Evolutionary conservation across 2,888 invertebrate species (phyloP), one percentile per base, ranked within the genome.

Genomic region (Molanna angustata): DNA sequence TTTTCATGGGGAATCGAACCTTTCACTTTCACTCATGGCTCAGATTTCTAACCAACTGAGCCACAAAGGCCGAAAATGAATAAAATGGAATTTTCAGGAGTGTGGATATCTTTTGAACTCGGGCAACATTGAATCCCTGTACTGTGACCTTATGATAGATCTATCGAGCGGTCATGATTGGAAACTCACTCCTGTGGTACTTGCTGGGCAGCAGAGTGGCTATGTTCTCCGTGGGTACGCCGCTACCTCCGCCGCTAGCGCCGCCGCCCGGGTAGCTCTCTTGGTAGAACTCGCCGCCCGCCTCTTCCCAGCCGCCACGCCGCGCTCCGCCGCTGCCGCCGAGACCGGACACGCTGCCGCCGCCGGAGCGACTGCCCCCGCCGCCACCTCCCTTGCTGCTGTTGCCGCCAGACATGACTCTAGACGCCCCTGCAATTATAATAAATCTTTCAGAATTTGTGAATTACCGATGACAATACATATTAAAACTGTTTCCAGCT

Each of bases 221-320:
- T 54, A 90, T 76, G 58, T 86, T 84, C 32, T 85, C 82, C 11
- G n/a, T n/a, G n/a, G n/a, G n/a, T n/a, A n/a, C n/a, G n/a, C n/a
- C n/a, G 88, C 86, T 68, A 84, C 83, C 76, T 7, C 79, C 79
- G 63, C 78, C 79, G 2, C 74, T 80, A 0, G 67, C 66, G 11
- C 53, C 57, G 2, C 74, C 80, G 0, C 82, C 83, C 4, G 90
- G 89, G 70, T 90, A 91, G 61, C 86, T 79, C 69, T 90, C 90
- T 69, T 90, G 90, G 71, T 90, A 90, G 73, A 90, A 90, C 73
- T 90, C 90, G 1, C 83, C 84, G 0, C 88, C 89, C 3, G 90
- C 90, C 65, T 90, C 89, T 72, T 90, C 90, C 90, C 90, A 90
- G 11, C 89, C 59, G 2, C 59, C 59, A 22, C 54, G 20, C 14